Conservation (phyloP, 53 echinoderm and acorn worm species). For the Astropecten irregularis region DNA sequence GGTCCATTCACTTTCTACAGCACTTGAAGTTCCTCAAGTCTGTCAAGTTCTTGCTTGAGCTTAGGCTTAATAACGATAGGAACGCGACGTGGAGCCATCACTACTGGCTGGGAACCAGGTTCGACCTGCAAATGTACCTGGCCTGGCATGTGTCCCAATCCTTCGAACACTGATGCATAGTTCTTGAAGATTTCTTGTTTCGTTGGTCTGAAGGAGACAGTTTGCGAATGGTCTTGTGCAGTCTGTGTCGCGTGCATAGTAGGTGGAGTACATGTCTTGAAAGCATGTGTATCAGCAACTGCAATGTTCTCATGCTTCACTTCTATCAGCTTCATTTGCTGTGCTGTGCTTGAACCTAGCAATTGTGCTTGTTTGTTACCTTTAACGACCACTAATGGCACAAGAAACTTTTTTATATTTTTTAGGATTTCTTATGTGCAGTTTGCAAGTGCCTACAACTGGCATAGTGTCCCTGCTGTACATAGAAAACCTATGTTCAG, state of each 20-base stretch:
- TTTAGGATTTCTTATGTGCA: too few species aligned
- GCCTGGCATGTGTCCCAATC: conserved; percentile 54
- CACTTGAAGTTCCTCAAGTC: conserved; percentile 51
- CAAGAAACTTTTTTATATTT: too few species aligned
- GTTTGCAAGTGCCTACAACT: too few species aligned
- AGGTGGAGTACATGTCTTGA: background rate
- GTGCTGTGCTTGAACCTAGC: too few species aligned
- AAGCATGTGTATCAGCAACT: too few species aligned
- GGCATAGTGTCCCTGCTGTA: too few species aligned
- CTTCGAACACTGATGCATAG: conserved; percentile 42
- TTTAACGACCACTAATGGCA: too few species aligned
- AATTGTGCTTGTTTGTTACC: too few species aligned
- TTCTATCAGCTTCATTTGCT: conserved; percentile 49
- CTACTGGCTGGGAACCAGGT: conserved; percentile 20
- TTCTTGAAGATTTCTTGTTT: conserved; percentile 5
- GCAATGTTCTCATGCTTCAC: conserved; percentile 61
- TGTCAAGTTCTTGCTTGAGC: conserved; percentile 57
- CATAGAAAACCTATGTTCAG: too few species aligned
- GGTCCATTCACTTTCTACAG: conserved; percentile 37
- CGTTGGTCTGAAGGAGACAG: background rate
- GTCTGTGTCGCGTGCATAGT: background rate
- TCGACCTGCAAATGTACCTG: conserved; percentile 47
- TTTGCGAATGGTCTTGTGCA: background rate
- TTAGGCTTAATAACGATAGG: conserved; percentile 63
- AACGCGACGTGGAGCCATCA: conserved; percentile 55